phyloP scores from a whole-genome alignment of 2,888 invertebrate genomes.

The Conomelus anceps region DNA sequence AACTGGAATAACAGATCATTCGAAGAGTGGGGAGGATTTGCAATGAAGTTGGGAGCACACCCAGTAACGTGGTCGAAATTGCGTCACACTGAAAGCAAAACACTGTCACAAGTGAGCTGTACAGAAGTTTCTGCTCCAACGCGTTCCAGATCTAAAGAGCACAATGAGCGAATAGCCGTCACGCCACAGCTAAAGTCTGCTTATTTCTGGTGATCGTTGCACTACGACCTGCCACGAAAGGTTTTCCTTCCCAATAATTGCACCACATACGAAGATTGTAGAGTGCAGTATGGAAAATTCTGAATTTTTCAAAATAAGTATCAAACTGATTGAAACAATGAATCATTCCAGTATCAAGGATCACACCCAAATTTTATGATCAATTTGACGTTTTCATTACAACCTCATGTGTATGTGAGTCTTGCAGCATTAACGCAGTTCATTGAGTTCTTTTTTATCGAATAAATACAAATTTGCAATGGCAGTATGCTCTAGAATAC shows the following conservation, averaged over 20 bases:
- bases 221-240: neutral
- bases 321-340: too few relatives aligned
- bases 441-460: too few relatives aligned
- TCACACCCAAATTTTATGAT: too few relatives aligned
- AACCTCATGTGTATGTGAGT: too few relatives aligned
- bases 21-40: neutral
- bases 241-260: neutral
- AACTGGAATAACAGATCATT: neutral
- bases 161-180: neutral
- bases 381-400: too few relatives aligned
- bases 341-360: too few relatives aligned
- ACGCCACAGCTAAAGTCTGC: neutral
- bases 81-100: neutral
- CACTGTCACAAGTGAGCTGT: neutral
- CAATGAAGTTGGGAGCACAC: neutral
- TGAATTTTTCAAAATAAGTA: neutral
- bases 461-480: too few relatives aligned
- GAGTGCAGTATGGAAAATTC: neutral
- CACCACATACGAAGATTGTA: too few relatives aligned
- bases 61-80: neutral
- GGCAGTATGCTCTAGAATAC: too few relatives aligned
- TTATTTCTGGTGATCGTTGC: neutral
- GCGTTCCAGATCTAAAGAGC: neutral
- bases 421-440: too few relatives aligned
- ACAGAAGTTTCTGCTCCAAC: neutral